Evolutionary conservation across 2,888 invertebrate genomes (phyloP).

Genomic region (Megastigmus dorsalis): DNA sequence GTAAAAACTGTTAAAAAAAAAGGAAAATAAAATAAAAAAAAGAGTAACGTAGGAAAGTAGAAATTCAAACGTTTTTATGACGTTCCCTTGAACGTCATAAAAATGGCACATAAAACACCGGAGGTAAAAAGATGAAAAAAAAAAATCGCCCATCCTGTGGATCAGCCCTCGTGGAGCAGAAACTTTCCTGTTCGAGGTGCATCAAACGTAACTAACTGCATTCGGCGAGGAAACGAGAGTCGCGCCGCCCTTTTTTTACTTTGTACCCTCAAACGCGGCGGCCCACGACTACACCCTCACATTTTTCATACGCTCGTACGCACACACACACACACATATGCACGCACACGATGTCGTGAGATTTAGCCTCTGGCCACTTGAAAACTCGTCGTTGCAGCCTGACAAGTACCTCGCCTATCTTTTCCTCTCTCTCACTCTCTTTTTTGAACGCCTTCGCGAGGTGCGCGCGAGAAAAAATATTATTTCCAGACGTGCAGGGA

Average conservation of each 20-base stretch:
- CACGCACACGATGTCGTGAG: background rate
- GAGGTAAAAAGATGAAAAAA: constrained; percentile 7
- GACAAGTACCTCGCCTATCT: too few species aligned
- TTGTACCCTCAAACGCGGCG: too few species aligned
- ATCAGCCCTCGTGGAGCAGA: background rate
- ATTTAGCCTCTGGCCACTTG: too few species aligned
- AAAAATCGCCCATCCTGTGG: background rate
- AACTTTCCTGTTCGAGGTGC: background rate
- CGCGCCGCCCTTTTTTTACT: too few species aligned
- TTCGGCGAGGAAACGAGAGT: background rate
- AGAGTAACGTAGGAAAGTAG: background rate
- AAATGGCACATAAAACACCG: constrained; percentile 18
- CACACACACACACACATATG: background rate
- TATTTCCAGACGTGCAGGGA: too few species aligned
- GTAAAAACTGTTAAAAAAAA: too few species aligned
- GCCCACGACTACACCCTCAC: too few species aligned
- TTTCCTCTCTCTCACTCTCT: too few species aligned
- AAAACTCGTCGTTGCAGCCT: too few species aligned
- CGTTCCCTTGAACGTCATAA: constrained; percentile 23
- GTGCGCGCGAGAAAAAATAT: too few species aligned
- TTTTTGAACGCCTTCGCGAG: too few species aligned
- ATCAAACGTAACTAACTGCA: constrained; percentile 24
- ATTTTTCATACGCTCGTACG: background rate
- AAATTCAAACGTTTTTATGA: constrained; percentile 29
- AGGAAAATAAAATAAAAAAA: constrained; percentile 14